Conservation (phyloP, 2,888 invertebrate species). For the Diarsia dahlii region DNA sequence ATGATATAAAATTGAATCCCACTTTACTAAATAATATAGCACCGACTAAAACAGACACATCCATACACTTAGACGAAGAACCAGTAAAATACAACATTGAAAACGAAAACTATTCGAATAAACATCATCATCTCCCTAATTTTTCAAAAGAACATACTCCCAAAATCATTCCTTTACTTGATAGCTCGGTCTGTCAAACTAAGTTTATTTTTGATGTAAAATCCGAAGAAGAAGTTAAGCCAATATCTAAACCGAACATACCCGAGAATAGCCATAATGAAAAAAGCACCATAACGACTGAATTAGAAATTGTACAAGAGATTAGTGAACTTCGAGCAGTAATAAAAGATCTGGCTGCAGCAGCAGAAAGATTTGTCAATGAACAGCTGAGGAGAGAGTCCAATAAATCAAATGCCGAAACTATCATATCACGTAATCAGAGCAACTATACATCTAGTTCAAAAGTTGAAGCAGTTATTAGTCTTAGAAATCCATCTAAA, state of each 20-base stretch:
- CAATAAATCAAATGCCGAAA: conserved; percentile 46
- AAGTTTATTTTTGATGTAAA: conserved; percentile 74
- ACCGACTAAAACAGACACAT: conserved; percentile 26
- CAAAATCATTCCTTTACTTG: conserved; percentile 79
- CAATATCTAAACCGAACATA: conserved; percentile 29
- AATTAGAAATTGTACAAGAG: conserved; percentile 75
- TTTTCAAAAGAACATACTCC: conserved; percentile 47
- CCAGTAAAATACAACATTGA: conserved; percentile 20
- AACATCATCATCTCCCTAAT: conserved; percentile 16
- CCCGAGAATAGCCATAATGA: conserved; percentile 40
- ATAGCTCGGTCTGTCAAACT: conserved; percentile 76
- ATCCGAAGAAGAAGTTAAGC: conserved; percentile 58
- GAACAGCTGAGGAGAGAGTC: conserved; percentile 69
- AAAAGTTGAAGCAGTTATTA: conserved; percentile 47
- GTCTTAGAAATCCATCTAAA: conserved; percentile 67
- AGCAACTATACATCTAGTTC: conserved; percentile 51
- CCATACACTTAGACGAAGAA: conserved; percentile 31
- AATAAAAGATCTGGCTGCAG: conserved; percentile 76
- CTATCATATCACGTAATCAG: conserved; percentile 42
- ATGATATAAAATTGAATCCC: conserved; percentile 45
- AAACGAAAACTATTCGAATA: conserved; percentile 22
- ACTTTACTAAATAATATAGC: conserved; percentile 42
- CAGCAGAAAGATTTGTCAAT: conserved; percentile 75
- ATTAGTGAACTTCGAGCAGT: conserved; percentile 78
- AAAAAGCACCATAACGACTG: conserved; percentile 63